Base-by-base conservation (phyloP, 2,113 vertebrate species). In the Campylomormyrus numenius region DNA sequence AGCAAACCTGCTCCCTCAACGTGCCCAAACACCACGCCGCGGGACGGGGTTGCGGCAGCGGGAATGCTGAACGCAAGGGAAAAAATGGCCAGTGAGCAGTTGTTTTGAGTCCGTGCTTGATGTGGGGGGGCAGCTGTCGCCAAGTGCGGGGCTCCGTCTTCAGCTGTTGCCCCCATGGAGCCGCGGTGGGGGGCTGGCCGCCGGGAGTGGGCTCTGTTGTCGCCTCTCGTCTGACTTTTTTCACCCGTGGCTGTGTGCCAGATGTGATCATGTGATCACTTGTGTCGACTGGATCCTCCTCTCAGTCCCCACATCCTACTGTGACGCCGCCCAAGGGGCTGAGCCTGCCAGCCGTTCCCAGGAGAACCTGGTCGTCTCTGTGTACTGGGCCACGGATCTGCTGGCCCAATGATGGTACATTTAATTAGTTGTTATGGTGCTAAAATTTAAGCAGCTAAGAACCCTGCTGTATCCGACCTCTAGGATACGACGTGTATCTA, bases 101-200 rank as follows among this genome's bases (percentile, higher is more conserved):
- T 94, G 92, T 95, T 92, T 94, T 93, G 89, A 88, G 93, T 92
- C 93, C 66, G 2, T 39, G 77, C 17, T 31, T 95, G 96, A 95
- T 94, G 95, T 95, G 94, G 95, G 94, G 94, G 91, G 95, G 96
- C 97, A 98, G 97, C 97, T 96, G 87, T 50, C 49, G 6, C 19
- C 24, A 62, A 39, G 19, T n/a, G 35, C 35, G 39, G 13, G 42
- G 8, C 19, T 31, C 52, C 4, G 95, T 96, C 96, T 92, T 92
- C 90, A 93, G 94, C 95, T 95, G 94, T 94, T 94, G 95, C 93
- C 94, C 94, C 91, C 89, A 6, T 90, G 90, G 52, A 39, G 31
- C 31, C 35, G 2, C 19, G 19, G 17, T n/a, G 17, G 52, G n/a
- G 53, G 52, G 6, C 50, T 21, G 87, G 87, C 5, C 21, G 15